Percentiles rank a stretch among this genome's conserved stretches.
Conservation (phyloP, 1,140 invertebrate genomes). For the Cherax destructor region DNA sequence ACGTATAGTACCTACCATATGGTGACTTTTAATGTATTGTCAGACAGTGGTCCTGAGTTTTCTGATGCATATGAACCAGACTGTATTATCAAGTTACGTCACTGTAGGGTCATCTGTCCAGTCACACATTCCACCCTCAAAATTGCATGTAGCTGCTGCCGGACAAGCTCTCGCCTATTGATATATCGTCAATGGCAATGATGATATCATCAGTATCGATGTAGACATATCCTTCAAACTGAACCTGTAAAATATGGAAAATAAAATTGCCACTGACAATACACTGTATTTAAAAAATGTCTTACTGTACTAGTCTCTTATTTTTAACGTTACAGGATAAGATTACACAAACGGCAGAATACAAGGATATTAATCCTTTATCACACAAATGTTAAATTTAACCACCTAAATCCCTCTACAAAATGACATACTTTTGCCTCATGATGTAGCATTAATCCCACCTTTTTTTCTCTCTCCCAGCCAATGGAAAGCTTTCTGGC, state of each 20-base stretch:
- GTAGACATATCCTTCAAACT: neutral
- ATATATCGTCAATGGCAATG: slow-evolving; percentile 5
- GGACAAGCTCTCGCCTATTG: neutral
- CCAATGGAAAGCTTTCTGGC: no score
- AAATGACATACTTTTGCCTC: no score
- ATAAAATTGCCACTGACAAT: no score
- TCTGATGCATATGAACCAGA: neutral
- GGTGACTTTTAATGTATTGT: neutral
- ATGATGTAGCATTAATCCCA: no score
- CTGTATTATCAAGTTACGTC: neutral
- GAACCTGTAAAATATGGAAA: neutral
- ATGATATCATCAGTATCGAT: neutral
- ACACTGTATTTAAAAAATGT: no score
- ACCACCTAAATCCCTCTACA: no score
- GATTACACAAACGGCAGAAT: no score
- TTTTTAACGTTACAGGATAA: no score
- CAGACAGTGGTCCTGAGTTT: slow-evolving; percentile 5
- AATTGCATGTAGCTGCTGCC: slow-evolving; percentile 13
- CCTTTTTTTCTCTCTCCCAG: no score
- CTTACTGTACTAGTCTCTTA: no score
- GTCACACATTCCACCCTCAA: slow-evolving; percentile 25
- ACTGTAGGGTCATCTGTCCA: neutral
- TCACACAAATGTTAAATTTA: no score
- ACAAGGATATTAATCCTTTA: no score
- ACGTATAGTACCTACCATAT: neutral